Evolutionary conservation across 1,140 invertebrate species (phyloP).

Genomic region (Drosophila mauritiana): DNA sequence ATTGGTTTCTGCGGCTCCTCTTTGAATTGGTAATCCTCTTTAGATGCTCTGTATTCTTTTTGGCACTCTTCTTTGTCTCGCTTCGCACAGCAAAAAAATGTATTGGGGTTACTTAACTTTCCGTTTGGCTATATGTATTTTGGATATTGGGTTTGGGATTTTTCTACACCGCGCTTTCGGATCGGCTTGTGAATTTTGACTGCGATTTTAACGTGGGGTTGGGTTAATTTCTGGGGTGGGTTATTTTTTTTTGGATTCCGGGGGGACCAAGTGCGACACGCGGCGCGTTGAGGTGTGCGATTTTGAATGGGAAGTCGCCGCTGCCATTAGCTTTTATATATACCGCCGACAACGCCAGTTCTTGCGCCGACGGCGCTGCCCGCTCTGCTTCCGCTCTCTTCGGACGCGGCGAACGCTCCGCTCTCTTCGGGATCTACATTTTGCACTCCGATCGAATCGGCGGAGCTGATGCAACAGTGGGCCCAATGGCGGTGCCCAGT

Average conservation of each 20-base stretch:
- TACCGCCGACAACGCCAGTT: conserved; percentile 22
- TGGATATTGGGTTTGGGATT: background rate
- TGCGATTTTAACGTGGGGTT: background rate
- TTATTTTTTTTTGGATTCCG: conserved; percentile 6
- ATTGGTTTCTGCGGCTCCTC: conserved; percentile 52
- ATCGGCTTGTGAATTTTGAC: background rate
- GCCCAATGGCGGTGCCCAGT: background rate
- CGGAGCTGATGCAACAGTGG: conserved; percentile 16
- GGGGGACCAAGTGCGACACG: conserved; percentile 18
- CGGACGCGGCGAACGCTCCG: background rate
- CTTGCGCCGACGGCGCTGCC: conserved; percentile 26
- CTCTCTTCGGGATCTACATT: conserved; percentile 7
- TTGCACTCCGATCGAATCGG: background rate
- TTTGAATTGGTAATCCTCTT: background rate
- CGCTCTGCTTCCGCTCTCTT: conserved; percentile 24
- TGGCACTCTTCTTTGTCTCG: conserved; percentile 26
- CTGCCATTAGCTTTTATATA: conserved; percentile 30
- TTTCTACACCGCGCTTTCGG: conserved; percentile 7
- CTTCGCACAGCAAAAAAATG: conserved; percentile 26
- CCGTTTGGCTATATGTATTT: conserved; percentile 3
- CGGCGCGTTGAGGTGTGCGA: conserved; percentile 38
- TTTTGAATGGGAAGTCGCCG: conserved; percentile 42
- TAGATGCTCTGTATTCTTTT: conserved; percentile 10
- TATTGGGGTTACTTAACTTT: conserved; percentile 9
- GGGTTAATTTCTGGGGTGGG: conserved; percentile 7